phyloP scores from a whole-genome alignment of 2,113 vertebrate species.

The Mesoclemmys tuberculata region DNA sequence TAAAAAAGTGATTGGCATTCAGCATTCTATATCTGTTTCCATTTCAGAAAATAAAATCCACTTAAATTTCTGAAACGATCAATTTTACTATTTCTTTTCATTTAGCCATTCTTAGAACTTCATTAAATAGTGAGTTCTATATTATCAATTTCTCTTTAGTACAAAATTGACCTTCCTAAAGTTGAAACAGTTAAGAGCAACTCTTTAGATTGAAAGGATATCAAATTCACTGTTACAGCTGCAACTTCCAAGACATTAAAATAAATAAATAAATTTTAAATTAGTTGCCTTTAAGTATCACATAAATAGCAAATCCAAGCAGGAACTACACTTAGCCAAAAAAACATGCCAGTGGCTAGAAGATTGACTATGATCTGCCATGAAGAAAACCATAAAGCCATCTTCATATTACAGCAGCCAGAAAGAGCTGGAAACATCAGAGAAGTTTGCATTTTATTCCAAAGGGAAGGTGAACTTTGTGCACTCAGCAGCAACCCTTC shows the following conservation, averaged over 20 bases:
- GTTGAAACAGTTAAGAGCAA: neutral
- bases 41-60: neutral
- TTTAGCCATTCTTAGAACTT: neutral
- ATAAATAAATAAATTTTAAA: neutral
- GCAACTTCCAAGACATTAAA: neutral
- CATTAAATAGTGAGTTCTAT: neutral
- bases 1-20: neutral
- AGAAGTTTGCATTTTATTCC: neutral
- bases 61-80: neutral
- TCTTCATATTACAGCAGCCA: neutral
- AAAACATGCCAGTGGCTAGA: neutral
- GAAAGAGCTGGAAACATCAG: constrained; percentile 32
- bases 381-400: constrained; percentile 7
- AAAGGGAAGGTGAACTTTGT: constrained; percentile 22
- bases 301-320: constrained; percentile 1
- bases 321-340: constrained; percentile 7
- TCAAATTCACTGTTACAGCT: neutral
- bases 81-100: neutral
- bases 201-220: constrained; percentile 4
- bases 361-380: constrained; percentile 5
- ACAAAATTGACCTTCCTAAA: neutral
- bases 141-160: neutral
- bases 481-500: neutral
- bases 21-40: neutral
- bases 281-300: constrained; percentile 15